These are phyloP conservation scores for Eciton burchellii DNA, from an alignment of 1,140 invertebrate species.

Conservation along the genomic window DNA sequence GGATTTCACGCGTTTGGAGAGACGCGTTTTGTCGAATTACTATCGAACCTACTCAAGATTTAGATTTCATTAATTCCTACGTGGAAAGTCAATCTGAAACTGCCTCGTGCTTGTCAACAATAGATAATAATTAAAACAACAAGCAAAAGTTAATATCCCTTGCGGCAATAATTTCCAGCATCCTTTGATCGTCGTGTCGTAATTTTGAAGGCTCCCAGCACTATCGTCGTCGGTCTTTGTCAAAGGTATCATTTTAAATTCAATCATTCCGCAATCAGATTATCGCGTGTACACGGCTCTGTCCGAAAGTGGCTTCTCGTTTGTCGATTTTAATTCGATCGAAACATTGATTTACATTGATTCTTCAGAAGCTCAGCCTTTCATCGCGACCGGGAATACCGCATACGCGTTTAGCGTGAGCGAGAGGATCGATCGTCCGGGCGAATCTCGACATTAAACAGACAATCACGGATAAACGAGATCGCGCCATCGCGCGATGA, in stretches of 20 bases:
- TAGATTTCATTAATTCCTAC: conserved; percentile 17
- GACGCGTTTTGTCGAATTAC: background rate
- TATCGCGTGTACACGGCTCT: background rate
- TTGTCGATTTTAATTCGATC: conserved; percentile 17
- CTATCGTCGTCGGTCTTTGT: conserved; percentile 36
- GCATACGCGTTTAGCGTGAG: background rate
- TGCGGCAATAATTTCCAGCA: conserved; percentile 69
- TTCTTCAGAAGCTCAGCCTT: too few relatives aligned
- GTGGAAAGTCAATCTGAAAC: conserved; percentile 26
- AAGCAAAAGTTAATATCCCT: conserved; percentile 5
- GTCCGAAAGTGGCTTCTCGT: background rate
- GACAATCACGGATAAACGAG: background rate
- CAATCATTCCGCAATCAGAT: conserved; percentile 40
- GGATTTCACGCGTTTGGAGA: too few relatives aligned
- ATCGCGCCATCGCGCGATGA: background rate
- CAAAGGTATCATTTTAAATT: conserved; percentile 36
- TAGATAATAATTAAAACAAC: conserved; percentile 26
- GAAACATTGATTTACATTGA: conserved; percentile 6
- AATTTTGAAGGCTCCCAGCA: conserved; percentile 68
- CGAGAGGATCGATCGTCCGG: background rate
- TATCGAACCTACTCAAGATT: background rate
- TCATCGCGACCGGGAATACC: too few relatives aligned
- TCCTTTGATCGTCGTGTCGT: conserved; percentile 66
- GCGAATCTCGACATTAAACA: background rate
- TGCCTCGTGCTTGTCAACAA: background rate